A percentile compares a stretch with the other conserved stretches of the same genome.
phyloP scores from a whole-genome alignment of 2,797 vertebrate species.

The Etheostoma nigrum region DNA sequence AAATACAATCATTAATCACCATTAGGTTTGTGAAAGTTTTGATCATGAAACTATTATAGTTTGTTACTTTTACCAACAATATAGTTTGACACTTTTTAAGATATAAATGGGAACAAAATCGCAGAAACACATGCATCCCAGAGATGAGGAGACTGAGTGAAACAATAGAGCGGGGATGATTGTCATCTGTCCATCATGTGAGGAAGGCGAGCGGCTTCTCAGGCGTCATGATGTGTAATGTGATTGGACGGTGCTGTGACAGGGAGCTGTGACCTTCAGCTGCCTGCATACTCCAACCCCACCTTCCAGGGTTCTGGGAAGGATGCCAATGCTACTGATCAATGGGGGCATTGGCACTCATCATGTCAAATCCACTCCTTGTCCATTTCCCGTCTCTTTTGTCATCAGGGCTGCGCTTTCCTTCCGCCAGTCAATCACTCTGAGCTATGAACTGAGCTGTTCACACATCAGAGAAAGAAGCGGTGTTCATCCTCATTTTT shows the following conservation, averaged over 20 bases:
- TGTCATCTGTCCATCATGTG: constrained; percentile 86
- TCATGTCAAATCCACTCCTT: constrained; percentile 83
- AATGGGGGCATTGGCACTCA: constrained; percentile 83
- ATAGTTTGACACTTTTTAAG: constrained; percentile 67
- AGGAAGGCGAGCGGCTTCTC: constrained; percentile 69
- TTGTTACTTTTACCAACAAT: constrained; percentile 54
- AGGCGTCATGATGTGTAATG: constrained; percentile 77
- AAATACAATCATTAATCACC: constrained; percentile 65
- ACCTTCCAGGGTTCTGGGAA: constrained; percentile 76
- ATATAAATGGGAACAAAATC: constrained; percentile 68
- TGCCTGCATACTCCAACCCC: constrained; percentile 78
- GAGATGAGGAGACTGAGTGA: constrained; percentile 58
- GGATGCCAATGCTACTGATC: constrained; percentile 84
- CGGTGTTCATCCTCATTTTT: constrained; percentile 62
- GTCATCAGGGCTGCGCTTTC: constrained; percentile 69
- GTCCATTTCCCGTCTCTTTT: constrained; percentile 79
- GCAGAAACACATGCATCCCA: constrained; percentile 41
- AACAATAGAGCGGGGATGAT: constrained; percentile 76
- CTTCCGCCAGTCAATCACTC: constrained; percentile 78
- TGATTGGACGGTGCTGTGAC: constrained; percentile 85
- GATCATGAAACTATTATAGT: constrained; percentile 38
- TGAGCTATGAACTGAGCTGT: constrained; percentile 49
- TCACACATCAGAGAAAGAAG: constrained; percentile 58
- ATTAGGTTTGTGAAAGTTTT: constrained; percentile 58
- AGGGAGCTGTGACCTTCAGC: constrained; percentile 88